Conservation (phyloP, 1,140 invertebrate species). For the Drosophila orena region DNA sequence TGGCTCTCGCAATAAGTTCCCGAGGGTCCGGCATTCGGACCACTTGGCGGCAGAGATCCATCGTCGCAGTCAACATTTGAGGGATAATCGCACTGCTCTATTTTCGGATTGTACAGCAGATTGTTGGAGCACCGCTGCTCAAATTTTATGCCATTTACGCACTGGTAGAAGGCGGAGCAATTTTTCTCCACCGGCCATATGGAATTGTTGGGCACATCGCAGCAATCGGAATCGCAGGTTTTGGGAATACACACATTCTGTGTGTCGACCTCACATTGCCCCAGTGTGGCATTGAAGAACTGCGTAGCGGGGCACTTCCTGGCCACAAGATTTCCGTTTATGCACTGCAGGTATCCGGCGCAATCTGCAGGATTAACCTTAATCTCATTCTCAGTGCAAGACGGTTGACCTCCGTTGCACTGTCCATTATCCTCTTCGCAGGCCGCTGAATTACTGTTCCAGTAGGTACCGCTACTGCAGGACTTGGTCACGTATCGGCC, state of each 20-base stretch:
- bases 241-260: conserved; percentile 47
- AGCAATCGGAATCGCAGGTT: conserved; percentile 54
- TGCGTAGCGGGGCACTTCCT: conserved; percentile 18
- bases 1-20: conserved; percentile 57
- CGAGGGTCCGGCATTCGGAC: conserved; percentile 65
- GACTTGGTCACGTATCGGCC: conserved; percentile 18
- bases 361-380: conserved; percentile 33
- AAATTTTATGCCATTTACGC: conserved; percentile 31
- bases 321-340: conserved; percentile 26
- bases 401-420: conserved; percentile 20
- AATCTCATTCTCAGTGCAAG: conserved; percentile 19
- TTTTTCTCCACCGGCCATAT: conserved; percentile 41
- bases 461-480: neutral
- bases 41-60: conserved; percentile 54
- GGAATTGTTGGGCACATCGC: conserved; percentile 37
- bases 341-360: conserved; percentile 52
- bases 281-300: conserved; percentile 33
- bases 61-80: conserved; percentile 53
- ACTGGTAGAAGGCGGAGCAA: conserved; percentile 59
- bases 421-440: conserved; percentile 39
- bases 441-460: neutral
- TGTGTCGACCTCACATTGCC: conserved; percentile 32
- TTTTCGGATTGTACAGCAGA: conserved; percentile 41
- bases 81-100: conserved; percentile 46
- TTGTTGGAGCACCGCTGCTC: conserved; percentile 48